Evolutionary conservation across 1,140 invertebrate genomes (phyloP), one percentile per base, ranked within the genome.

Genomic region (Panulirus ornatus): DNA sequence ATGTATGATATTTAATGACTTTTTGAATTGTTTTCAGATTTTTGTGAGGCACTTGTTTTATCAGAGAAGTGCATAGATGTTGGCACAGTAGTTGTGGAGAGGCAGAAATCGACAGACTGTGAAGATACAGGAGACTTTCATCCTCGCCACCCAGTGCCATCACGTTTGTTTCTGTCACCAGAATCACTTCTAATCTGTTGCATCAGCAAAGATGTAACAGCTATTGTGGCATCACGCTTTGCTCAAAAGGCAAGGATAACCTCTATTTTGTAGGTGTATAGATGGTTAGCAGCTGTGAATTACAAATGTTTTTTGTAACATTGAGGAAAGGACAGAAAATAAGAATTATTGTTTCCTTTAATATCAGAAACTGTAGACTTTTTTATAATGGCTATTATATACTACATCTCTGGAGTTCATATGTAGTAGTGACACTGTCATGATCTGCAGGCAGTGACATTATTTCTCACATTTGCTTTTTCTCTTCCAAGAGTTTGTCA

Each of bases 41-140:
- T 85, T 51, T 85, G 83, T 44, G 83, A 85, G 83, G 51, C 63
- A 6, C 36, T 85, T 38, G 66, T 85, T 6, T 27, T 51, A n/a
- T 34, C 58, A 34, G 83, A 75, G 22, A 44, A 73, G 22, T 71
- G 83, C 30, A 30, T 44, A 16, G 58, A 85, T n/a, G 66, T 71
- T 8, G 83, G 83, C 19, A 42, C 8, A n/a, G 42, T 85, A 16
- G 40, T 8, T 36, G 70, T 85, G 27, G 40, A 85, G 30, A 22
- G 14, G 2, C 38, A 75, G n/a, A 40, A 16, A 30, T 27, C 34
- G 5, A 34, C 44, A 44, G 44, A 71, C 1, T 8, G 63, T 42
- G 38, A 70, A 58, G 82, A 84, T n/a, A 84, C 82, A 5, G 82
- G 82, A 5, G 63, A 84, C 82, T 84, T 85, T 70, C 83, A 85